phyloP scores from a whole-genome alignment of 1,140 invertebrate genomes.

The Nasonia vitripennis region DNA sequence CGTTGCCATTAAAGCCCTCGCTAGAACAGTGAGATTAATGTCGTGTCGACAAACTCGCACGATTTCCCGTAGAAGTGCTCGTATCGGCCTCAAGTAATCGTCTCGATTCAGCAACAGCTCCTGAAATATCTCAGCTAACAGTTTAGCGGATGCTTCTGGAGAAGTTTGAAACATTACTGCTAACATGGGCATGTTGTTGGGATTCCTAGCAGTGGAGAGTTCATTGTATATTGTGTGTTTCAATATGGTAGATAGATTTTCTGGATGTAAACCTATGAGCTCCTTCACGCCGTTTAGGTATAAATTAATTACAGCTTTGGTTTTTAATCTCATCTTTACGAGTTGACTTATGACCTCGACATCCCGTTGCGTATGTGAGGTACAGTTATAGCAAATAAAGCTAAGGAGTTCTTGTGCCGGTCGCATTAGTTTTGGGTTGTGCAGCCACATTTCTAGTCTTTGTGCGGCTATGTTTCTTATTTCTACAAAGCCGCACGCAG shows the following conservation, averaged over 20 bases:
- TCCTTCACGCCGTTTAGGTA: slow-evolving; percentile 90
- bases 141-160: slow-evolving; percentile 84
- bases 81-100: slow-evolving; percentile 90
- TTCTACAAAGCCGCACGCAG: slow-evolving; percentile 90
- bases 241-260: slow-evolving; percentile 90
- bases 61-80: slow-evolving; percentile 90
- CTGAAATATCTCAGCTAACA: slow-evolving; percentile 88
- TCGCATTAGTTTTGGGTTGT: slow-evolving; percentile 94
- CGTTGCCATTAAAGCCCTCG: slow-evolving; percentile 82
- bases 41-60: slow-evolving; percentile 88
- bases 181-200: slow-evolving; percentile 94
- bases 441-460: slow-evolving; percentile 94
- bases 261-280: slow-evolving; percentile 79
- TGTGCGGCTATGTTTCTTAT: slow-evolving; percentile 88
- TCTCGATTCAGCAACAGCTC: slow-evolving; percentile 92
- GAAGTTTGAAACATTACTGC: slow-evolving; percentile 90
- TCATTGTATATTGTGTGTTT: slow-evolving; percentile 97
- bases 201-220: slow-evolving; percentile 91
- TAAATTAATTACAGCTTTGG: slow-evolving; percentile 92
- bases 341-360: slow-evolving; percentile 93
- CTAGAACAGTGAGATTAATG: slow-evolving; percentile 84
- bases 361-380: slow-evolving; percentile 85
- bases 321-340: slow-evolving; percentile 94
- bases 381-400: slow-evolving; percentile 93
- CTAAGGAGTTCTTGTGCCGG: slow-evolving; percentile 95